phyloP scores from a whole-genome alignment of 2,797 vertebrate species.

The Acipenser ruthenus region DNA sequence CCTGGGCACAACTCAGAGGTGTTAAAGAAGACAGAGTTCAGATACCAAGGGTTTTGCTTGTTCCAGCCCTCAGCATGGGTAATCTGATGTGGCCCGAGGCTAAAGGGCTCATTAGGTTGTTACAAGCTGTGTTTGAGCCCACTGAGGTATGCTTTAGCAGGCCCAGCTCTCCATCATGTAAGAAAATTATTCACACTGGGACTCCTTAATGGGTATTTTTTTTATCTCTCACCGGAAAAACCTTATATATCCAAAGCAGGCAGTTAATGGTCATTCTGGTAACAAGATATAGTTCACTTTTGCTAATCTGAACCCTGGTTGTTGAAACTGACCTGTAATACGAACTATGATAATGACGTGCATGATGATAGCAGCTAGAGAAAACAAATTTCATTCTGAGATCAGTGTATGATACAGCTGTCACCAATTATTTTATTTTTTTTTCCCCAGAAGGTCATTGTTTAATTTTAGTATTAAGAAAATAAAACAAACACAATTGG shows the following conservation, averaged over 20 bases:
- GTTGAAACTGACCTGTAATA: too few species aligned
- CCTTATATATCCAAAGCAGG: neutral
- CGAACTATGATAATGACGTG: too few species aligned
- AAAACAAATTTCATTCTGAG: too few species aligned
- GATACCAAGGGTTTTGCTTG: slow-evolving; percentile 28
- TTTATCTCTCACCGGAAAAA: neutral
- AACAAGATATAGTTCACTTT: too few species aligned
- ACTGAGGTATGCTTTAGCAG: slow-evolving; percentile 50
- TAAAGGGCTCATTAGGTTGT: slow-evolving; percentile 53
- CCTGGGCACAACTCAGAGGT: slow-evolving; percentile 24
- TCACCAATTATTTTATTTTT: too few species aligned
- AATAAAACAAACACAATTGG: too few species aligned
- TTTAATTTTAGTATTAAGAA: too few species aligned
- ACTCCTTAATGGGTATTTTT: neutral
- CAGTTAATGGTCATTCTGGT: neutral
- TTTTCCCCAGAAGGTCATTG: too few species aligned
- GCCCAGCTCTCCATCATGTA: slow-evolving; percentile 17
- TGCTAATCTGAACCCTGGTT: too few species aligned
- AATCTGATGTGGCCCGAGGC: slow-evolving; percentile 38
- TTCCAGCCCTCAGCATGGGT: neutral
- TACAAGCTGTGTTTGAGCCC: slow-evolving; percentile 51
- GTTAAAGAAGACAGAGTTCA: slow-evolving; percentile 30
- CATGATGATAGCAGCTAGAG: too few species aligned
- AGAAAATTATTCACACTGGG: slow-evolving; percentile 11
- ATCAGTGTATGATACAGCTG: too few species aligned